Percentiles rank a stretch among this genome's conserved stretches.
These are phyloP conservation scores for Leptogaster cylindrica DNA, from an alignment of 2,888 invertebrate genomes.

Conservation along the genomic window DNA sequence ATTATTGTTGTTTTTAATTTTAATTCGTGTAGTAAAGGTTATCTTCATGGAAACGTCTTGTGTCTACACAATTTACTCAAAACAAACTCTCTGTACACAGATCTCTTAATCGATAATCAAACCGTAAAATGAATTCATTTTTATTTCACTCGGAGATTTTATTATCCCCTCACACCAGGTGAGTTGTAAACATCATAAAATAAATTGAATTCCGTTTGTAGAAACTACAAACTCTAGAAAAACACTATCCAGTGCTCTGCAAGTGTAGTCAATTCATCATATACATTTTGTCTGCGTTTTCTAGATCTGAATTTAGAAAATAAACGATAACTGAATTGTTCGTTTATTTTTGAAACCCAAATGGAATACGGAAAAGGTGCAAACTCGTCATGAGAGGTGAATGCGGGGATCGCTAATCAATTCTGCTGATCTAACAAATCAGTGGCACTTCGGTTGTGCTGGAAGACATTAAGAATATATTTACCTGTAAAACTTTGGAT, in stretches of 20 bases:
- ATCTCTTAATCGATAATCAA: constrained; percentile 24
- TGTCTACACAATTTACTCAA: not conserved
- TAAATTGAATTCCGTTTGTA: constrained; percentile 15
- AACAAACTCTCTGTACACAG: not conserved
- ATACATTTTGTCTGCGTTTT: not conserved
- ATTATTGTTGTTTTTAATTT: too few relatives aligned
- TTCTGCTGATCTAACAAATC: constrained; percentile 28
- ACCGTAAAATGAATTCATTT: constrained; percentile 7
- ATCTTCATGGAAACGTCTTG: too few relatives aligned
- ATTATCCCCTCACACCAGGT: constrained; percentile 31
- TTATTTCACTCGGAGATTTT: too few relatives aligned
- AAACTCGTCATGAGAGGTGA: not conserved
- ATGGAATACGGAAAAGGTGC: not conserved
- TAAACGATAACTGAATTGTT: constrained; percentile 15
- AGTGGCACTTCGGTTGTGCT: constrained; percentile 17
- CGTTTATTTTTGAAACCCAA: not conserved
- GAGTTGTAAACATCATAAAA: constrained; percentile 33
- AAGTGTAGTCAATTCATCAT: constrained; percentile 28
- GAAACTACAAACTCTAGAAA: not conserved
- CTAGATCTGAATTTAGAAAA: constrained; percentile 14
- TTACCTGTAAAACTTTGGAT: constrained; percentile 30
- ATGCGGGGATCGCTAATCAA: constrained; percentile 24
- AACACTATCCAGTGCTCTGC: constrained; percentile 28
- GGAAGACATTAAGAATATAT: constrained; percentile 33
- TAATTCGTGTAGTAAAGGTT: too few relatives aligned